Base-by-base conservation (phyloP, 1,140 invertebrate genomes). In the Physella acuta region DNA sequence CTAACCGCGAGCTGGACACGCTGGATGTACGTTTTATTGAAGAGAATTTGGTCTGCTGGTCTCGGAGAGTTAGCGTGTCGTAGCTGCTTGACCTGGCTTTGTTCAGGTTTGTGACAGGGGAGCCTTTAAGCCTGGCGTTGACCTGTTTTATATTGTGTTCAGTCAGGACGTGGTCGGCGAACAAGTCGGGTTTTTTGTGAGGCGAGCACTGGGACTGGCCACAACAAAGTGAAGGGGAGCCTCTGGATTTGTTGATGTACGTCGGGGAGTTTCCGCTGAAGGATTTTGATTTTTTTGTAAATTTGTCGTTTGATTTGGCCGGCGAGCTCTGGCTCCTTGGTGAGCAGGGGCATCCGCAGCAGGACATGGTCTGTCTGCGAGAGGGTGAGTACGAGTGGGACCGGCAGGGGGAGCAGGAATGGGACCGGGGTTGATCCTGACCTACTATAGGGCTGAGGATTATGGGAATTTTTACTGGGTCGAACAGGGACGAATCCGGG, bases 391-490 rank as follows among this genome's bases (percentile, higher is more conserved):
- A 59, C 16, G 66, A 69, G 20, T 51, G 24, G 17, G 66, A 62
- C 3, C 66, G 51, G 24, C 51, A 62, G 0, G 37, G 72, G 62
- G 67, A 75, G 52, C 44, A 60, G 24, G 60, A 73, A 37, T 58
- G 74, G 68, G 55, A 76, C 31, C 34, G 49, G 0, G 36, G 16
- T 26, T 53, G 61, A 20, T 56, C 71, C 36, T 65, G 65, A 39
- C 68, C 74, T 5, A 73, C 33, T 4, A 75, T 64, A 17, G 74
- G 74, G 30, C 68, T 73, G 3, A 75, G 71, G 34, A 75, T 73
- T 26, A 75, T 75, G 17, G 74, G 74, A 36, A 75, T 75, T 58
- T 75, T 70, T 4, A 75, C 74, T 11, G 78, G 78, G 51, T 79
- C 78, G 68, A 79, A 79, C 26, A 79, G 59, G 0, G 77, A 79